Percentiles rank a stretch among this genome's conserved stretches.
Evolutionary conservation across 2,888 invertebrate species (phyloP).

Genomic region (Tenthredo notha): DNA sequence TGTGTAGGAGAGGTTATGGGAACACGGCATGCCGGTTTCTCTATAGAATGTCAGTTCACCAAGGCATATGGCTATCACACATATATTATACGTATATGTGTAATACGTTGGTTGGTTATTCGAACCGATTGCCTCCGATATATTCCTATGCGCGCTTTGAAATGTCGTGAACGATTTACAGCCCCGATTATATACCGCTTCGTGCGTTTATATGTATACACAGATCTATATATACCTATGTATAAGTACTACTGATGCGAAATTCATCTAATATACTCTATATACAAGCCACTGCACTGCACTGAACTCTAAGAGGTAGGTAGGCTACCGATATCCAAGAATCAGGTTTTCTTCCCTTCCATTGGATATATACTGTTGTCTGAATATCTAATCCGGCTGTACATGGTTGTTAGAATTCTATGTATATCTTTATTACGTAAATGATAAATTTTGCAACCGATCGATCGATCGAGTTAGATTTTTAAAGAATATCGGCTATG

Average conservation of each 20-base stretch:
- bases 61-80: neutral
- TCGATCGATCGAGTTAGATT: neutral
- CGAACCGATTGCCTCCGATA: slow-evolving; percentile 4
- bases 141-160: neutral
- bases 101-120: neutral
- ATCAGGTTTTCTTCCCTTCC: neutral
- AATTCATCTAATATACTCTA: neutral
- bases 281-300: neutral
- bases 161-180: slow-evolving; percentile 30
- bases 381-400: neutral
- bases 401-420: neutral
- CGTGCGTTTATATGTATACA: neutral
- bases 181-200: neutral
- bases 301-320: neutral
- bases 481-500: neutral
- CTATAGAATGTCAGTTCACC: slow-evolving; percentile 19
- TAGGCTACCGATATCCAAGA: neutral
- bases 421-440: too few species aligned
- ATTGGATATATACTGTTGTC: neutral
- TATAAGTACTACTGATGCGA: neutral
- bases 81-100: neutral
- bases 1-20: slow-evolving; percentile 61
- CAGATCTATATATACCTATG: neutral
- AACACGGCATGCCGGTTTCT: slow-evolving; percentile 57
- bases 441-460: neutral